A percentile compares a stretch with the other conserved stretches of the same genome.
Conservation (phyloP, 2,888 invertebrate genomes). For the Augochlorella aurata region DNA sequence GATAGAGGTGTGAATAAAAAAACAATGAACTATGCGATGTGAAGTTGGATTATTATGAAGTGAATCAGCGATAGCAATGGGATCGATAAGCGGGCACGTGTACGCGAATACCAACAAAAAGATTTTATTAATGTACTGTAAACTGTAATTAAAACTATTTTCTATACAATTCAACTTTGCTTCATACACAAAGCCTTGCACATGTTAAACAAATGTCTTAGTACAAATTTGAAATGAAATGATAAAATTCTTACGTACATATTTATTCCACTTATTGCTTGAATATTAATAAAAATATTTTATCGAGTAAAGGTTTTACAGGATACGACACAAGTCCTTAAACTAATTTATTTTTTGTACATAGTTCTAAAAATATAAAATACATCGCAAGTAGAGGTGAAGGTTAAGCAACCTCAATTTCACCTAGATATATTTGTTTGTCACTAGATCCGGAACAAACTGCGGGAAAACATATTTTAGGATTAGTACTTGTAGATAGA, state of each 20-base stretch:
- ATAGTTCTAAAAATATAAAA: constrained; percentile 43
- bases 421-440: constrained; percentile 97
- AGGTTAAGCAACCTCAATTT: constrained; percentile 87
- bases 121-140: background rate
- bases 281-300: background rate
- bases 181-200: background rate
- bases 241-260: background rate
- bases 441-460: constrained; percentile 97
- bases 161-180: background rate
- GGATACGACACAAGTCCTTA: constrained; percentile 12
- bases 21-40: constrained; percentile 7
- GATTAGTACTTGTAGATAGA: background rate
- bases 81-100: constrained; percentile 17
- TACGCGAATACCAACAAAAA: background rate
- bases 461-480: constrained; percentile 79
- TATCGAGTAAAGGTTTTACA: background rate
- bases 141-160: no score
- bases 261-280: background rate
- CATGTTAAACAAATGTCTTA: background rate
- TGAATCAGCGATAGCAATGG: background rate
- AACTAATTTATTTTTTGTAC: constrained; percentile 50
- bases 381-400: background rate
- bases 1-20: constrained; percentile 13
- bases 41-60: constrained; percentile 29
- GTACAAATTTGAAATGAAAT: background rate